These are phyloP conservation scores for Pomatostomus ruficeps DNA, from an alignment of 2,113 vertebrate genomes.

Conservation along the genomic window DNA sequence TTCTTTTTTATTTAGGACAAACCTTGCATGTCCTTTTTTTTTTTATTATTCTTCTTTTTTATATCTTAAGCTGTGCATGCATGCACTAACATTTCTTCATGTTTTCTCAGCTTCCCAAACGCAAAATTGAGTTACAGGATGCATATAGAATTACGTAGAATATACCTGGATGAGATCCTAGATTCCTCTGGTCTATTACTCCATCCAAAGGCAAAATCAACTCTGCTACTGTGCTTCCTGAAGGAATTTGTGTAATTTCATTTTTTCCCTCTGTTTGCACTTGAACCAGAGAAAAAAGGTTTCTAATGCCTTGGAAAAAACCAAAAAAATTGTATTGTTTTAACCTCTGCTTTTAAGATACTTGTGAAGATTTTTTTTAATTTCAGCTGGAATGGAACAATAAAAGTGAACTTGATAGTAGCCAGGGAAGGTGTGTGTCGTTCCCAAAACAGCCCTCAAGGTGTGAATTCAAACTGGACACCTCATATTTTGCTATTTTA, in stretches of 20 bases:
- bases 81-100: neutral
- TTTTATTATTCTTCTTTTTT: too few relatives aligned
- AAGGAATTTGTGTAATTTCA: neutral
- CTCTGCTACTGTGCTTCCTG: neutral
- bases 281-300: neutral
- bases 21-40: neutral
- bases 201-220: neutral
- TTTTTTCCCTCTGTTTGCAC: neutral
- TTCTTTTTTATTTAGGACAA: neutral
- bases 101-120: neutral
- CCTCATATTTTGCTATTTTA: neutral
- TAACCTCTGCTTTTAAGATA: neutral
- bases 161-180: neutral
- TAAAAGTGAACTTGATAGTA: neutral
- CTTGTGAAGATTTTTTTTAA: neutral
- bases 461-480: neutral
- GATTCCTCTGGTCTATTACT: rapidly evolving
- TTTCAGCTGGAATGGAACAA: neutral
- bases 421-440: neutral
- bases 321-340: neutral
- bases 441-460: neutral
- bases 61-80: rapidly evolving
- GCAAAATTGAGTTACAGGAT: neutral
- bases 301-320: neutral
- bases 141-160: neutral